Percentiles rank a stretch among this genome's conserved stretches.
phyloP scores from a whole-genome alignment of 30 jellyfish, hydroid and myxozoan species.

The Hydra vulgaris region DNA sequence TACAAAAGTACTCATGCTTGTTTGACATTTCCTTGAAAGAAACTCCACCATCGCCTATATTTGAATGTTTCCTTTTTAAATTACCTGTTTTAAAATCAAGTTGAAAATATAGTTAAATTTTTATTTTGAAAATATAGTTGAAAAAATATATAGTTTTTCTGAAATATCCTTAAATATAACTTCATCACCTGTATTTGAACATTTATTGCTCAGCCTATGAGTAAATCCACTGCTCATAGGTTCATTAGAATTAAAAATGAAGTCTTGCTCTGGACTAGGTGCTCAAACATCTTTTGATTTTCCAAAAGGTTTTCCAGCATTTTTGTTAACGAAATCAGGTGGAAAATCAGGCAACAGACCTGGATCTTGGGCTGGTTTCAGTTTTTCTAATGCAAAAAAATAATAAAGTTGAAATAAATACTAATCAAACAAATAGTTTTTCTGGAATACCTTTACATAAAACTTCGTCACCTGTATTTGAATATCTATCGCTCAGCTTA shows the following conservation, averaged over 20 bases:
- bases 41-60: neutral
- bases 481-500: neutral
- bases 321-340: neutral
- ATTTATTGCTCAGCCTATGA: neutral
- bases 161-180: neutral
- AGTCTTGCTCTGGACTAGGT: neutral
- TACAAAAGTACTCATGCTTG: neutral
- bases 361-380: neutral
- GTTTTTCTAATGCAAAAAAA: neutral
- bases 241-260: neutral
- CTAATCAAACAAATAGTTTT: neutral
- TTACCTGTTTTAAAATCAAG: neutral
- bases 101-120: too few species aligned
- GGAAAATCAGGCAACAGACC: neutral
- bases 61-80: neutral
- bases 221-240: neutral
- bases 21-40: neutral
- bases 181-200: neutral
- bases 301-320: too few species aligned
- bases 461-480: neutral
- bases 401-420: neutral
- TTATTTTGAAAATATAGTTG: too few species aligned
- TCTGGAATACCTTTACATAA: neutral
- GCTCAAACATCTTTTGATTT: neutral
- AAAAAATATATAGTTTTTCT: neutral